phyloP scores from a whole-genome alignment of 2,113 vertebrate species.

The Oreochromis tanganicae region DNA sequence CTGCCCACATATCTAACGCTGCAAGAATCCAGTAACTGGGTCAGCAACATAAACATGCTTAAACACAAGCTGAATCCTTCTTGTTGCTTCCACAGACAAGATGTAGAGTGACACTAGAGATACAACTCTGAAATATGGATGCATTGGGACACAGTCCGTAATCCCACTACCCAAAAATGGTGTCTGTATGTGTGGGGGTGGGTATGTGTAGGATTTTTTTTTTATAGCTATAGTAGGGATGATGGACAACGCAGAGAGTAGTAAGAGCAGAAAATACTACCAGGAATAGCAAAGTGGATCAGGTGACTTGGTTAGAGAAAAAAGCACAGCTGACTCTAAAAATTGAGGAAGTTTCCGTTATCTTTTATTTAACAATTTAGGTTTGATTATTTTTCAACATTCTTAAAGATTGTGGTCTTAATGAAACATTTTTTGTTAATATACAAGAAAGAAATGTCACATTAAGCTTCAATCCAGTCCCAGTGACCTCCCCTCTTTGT shows the following conservation, averaged over 20 bases:
- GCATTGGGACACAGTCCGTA: conserved; percentile 52
- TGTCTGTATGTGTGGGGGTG: background rate
- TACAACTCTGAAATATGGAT: conserved; percentile 72
- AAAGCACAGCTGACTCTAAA: background rate
- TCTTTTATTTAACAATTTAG: background rate
- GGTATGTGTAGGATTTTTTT: background rate
- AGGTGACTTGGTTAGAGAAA: conserved; percentile 23
- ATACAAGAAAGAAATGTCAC: background rate
- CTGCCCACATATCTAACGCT: conserved; percentile 16
- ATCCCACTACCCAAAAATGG: conserved; percentile 52
- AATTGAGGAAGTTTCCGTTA: background rate
- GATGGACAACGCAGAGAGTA: conserved; percentile 31
- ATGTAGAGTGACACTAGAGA: conserved; percentile 68
- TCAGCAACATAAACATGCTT: conserved; percentile 62
- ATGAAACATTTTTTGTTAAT: background rate
- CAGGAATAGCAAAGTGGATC: conserved; percentile 12
- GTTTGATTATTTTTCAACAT: background rate
- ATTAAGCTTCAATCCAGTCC: background rate
- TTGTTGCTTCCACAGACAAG: conserved; percentile 57
- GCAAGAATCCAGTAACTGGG: conserved; percentile 56
- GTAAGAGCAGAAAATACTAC: background rate
- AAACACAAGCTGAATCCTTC: conserved; percentile 39
- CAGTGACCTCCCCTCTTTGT: background rate
- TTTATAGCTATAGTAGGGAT: conserved; percentile 26
- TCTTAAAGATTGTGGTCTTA: background rate